Conservation (phyloP, 2,888 invertebrate genomes). For the Synanthedon andrenaeformis region DNA sequence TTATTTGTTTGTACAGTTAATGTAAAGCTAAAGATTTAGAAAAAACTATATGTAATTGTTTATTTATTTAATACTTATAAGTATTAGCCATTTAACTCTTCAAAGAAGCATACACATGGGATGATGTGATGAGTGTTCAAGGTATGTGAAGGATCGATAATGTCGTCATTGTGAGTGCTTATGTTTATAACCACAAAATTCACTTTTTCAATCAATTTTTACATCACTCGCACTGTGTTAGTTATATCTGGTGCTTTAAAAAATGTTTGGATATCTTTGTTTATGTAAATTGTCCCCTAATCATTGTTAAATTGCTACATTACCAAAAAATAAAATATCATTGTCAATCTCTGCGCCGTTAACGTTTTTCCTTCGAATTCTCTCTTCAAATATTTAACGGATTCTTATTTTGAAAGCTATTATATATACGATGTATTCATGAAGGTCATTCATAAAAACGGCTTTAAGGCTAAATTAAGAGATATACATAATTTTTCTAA, state of each 20-base stretch:
- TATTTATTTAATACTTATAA: conserved; percentile 19
- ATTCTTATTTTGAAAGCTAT: conserved; percentile 43
- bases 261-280: neutral
- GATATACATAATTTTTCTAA: too few species aligned
- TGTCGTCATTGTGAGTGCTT: conserved; percentile 36
- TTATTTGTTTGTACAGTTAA: conserved; percentile 38
- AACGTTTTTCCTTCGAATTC: conserved; percentile 66
- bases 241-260: neutral
- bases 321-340: neutral
- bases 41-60: conserved; percentile 13
- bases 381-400: conserved; percentile 66
- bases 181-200: conserved; percentile 33
- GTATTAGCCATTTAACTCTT: conserved; percentile 9
- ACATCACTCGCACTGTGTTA: neutral
- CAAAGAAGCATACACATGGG: conserved; percentile 28
- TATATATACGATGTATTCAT: neutral
- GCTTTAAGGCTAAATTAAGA: too few species aligned
- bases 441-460: too few species aligned
- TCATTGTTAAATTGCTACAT: neutral
- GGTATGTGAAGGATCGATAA: conserved; percentile 64
- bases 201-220: neutral
- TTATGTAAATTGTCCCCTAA: too few species aligned
- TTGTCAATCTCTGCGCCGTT: conserved; percentile 19
- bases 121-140: conserved; percentile 49
- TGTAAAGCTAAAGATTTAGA: conserved; percentile 14